These are phyloP conservation scores for Decapterus maruadsi DNA, from an alignment of 2,797 vertebrate species.

Conservation along the genomic window DNA sequence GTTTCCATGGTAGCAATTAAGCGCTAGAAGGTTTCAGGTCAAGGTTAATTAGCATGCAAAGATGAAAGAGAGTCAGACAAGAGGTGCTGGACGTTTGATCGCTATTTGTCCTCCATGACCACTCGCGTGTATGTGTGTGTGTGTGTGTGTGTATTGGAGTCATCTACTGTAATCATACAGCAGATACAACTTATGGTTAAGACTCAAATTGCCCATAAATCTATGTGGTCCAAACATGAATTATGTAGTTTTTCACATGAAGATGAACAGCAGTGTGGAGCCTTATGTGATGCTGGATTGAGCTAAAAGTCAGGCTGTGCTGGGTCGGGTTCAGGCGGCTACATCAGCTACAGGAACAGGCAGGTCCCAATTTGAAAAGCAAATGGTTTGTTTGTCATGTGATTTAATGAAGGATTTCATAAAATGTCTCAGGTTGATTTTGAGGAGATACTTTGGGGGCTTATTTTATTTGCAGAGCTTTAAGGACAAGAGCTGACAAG, in stretches of 20 bases:
- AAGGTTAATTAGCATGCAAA: constrained; percentile 83
- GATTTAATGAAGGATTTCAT: neutral
- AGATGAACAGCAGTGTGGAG: no score
- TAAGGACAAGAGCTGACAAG: neutral
- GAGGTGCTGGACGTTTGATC: constrained; percentile 59
- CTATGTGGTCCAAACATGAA: neutral
- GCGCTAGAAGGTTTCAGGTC: constrained; percentile 75
- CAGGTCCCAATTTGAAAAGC: neutral
- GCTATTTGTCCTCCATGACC: constrained; percentile 51
- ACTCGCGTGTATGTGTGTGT: constrained; percentile 25
- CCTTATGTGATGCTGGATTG: no score
- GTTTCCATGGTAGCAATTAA: constrained; percentile 83
- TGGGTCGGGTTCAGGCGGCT: neutral
- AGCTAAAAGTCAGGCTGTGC: neutral
- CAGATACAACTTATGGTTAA: neutral
- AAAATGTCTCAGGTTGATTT: neutral
- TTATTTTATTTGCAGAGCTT: neutral
- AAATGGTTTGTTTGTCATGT: neutral
- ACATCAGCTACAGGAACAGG: neutral
- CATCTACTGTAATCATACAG: neutral
- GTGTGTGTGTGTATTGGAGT: neutral
- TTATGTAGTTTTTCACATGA: neutral
- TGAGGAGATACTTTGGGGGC: neutral
- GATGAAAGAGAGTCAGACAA: constrained; percentile 77
- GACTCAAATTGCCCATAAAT: neutral